These are phyloP conservation scores for Adineta ricciae DNA, from an alignment of 2,888 invertebrate species.

Conservation along the genomic window DNA sequence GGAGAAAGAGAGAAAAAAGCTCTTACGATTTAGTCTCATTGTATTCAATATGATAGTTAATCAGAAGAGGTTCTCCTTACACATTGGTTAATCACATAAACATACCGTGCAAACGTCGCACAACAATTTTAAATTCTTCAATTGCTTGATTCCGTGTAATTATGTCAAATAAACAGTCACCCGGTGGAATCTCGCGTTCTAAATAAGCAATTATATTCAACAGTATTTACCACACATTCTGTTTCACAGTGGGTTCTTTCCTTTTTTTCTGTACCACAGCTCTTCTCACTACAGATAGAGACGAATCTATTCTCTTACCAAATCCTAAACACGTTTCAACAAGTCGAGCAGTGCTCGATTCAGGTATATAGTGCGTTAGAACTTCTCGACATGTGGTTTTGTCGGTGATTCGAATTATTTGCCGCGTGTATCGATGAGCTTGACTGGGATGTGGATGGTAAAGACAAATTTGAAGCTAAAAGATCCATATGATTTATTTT, in stretches of 20 bases:
- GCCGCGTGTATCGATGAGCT: neutral
- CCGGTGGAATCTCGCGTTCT: neutral
- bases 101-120: neutral
- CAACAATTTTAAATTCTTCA: constrained; percentile 10
- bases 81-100: neutral
- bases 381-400: constrained; percentile 1
- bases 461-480: neutral
- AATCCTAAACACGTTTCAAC: neutral
- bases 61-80: neutral
- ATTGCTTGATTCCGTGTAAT: neutral
- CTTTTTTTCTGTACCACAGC: no score
- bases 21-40: neutral
- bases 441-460: neutral
- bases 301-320: neutral
- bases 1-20: neutral
- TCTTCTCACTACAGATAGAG: no score
- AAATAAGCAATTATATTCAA: neutral
- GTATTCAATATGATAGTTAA: neutral
- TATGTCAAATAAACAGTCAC: neutral
- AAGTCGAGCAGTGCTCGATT: neutral
- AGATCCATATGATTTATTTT: no score
- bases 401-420: neutral
- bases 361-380: neutral
- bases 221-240: neutral
- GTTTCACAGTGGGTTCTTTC: no score